Conservation (phyloP, 2,797 vertebrate genomes). For the Clamator glandarius region DNA sequence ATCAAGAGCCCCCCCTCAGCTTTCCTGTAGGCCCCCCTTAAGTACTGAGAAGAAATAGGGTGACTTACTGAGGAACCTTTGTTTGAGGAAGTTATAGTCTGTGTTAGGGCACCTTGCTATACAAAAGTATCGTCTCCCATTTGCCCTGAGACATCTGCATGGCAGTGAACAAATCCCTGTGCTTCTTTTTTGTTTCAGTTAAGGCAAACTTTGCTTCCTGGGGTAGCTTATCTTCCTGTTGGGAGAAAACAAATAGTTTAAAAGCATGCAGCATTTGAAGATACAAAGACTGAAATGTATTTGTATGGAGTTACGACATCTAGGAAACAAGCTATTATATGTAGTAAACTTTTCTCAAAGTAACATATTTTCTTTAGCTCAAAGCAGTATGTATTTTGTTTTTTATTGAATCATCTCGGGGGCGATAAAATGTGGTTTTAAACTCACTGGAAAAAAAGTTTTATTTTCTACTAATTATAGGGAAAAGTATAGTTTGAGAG, state of each 20-base stretch:
- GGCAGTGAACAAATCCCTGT: not conserved
- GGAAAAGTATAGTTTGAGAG: not conserved
- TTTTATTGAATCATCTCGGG: not conserved
- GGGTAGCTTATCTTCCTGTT: not conserved
- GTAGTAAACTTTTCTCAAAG: not conserved
- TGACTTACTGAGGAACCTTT: not conserved
- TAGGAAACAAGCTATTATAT: not conserved
- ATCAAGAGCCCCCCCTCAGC: too few species aligned
- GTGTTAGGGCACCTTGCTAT: accelerated
- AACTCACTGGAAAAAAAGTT: not conserved
- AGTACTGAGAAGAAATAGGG: not conserved
- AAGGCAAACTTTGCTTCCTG: not conserved
- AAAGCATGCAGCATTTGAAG: not conserved
- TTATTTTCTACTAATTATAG: conserved; percentile 1
- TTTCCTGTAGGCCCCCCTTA: too few species aligned
- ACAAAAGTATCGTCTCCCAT: accelerated
- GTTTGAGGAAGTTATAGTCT: accelerated
- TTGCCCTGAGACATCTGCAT: accelerated
- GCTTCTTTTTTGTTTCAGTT: not conserved
- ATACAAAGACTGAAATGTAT: not conserved
- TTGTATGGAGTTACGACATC: not conserved
- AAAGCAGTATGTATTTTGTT: not conserved
- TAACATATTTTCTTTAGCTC: not conserved
- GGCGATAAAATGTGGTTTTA: not conserved
- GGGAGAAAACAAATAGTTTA: not conserved